A percentile compares a stretch with the other conserved stretches of the same genome.
Evolutionary conservation across 2,888 invertebrate genomes (phyloP).

Genomic region (Lasioglossum marginatum): DNA sequence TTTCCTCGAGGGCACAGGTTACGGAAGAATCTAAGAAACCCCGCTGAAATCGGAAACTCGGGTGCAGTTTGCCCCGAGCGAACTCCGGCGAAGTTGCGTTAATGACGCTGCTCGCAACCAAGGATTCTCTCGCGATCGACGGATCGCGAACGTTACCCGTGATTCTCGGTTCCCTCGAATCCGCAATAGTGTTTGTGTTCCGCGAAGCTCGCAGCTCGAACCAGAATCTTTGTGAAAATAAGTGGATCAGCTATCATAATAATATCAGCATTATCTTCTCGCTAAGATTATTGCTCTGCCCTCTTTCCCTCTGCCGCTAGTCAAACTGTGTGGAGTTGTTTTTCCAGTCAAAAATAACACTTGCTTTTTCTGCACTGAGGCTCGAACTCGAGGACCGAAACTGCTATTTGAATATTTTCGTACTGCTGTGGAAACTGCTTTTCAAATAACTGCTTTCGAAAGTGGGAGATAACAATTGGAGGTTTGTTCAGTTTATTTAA

Average conservation of each 20-base stretch:
- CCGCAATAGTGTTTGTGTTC: background rate
- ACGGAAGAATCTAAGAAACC: background rate
- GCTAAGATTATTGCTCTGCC: background rate
- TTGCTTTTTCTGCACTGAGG: background rate
- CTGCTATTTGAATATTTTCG: background rate
- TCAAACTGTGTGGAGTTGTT: background rate
- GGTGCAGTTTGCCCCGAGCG: background rate
- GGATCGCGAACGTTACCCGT: constrained; percentile 25
- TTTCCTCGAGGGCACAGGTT: background rate
- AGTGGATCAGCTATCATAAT: no score
- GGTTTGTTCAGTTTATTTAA: no score
- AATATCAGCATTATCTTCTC: constrained; percentile 24
- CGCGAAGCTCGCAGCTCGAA: background rate
- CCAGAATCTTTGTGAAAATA: background rate
- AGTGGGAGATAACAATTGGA: background rate
- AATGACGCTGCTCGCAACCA: constrained; percentile 10
- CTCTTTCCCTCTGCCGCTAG: background rate
- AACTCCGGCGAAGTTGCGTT: constrained; percentile 35
- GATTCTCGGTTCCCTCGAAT: background rate
- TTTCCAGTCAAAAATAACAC: background rate
- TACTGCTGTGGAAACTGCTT: no score
- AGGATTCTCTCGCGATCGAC: constrained; percentile 10
- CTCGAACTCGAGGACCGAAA: no score
- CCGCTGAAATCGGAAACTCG: background rate
- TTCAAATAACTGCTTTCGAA: background rate